A percentile compares a stretch with the other conserved stretches of the same genome.
phyloP scores from a whole-genome alignment of 2,888 invertebrate genomes.

The Drosophila hamatofila region DNA sequence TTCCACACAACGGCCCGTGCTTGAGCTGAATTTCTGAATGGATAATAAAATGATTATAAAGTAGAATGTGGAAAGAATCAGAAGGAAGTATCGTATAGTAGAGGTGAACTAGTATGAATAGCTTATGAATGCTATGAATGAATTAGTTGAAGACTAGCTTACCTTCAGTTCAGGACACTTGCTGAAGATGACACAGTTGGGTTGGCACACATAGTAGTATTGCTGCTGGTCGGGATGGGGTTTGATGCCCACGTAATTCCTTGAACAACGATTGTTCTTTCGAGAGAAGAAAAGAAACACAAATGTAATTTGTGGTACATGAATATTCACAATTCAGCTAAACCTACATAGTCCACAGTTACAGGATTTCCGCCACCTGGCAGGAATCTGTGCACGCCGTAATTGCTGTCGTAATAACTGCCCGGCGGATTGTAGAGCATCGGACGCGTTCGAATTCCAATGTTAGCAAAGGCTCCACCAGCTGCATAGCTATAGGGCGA shows the following conservation, averaged over 20 bases:
- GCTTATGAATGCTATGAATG: too few relatives aligned
- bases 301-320: neutral
- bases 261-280: conserved; percentile 83
- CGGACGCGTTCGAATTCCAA: conserved; percentile 42
- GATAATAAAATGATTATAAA: too few relatives aligned
- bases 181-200: conserved; percentile 84
- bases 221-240: conserved; percentile 84
- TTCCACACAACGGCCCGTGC: conserved; percentile 71
- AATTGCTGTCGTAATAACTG: conserved; percentile 77
- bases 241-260: conserved; percentile 82
- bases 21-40: conserved; percentile 72
- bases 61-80: too few relatives aligned
- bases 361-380: conserved; percentile 85
- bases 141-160: conserved; percentile 14
- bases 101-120: too few relatives aligned
- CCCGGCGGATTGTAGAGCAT: conserved; percentile 57
- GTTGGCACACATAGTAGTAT: conserved; percentile 85
- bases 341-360: conserved; percentile 81
- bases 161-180: conserved; percentile 83
- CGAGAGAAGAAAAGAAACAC: neutral
- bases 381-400: conserved; percentile 77
- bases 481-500: conserved; percentile 41
- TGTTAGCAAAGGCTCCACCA: conserved; percentile 11
- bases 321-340: conserved; percentile 19
- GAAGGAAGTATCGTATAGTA: neutral